Evolutionary conservation across 2,113 vertebrate species (phyloP).

Genomic region (Sebastes fasciatus): DNA sequence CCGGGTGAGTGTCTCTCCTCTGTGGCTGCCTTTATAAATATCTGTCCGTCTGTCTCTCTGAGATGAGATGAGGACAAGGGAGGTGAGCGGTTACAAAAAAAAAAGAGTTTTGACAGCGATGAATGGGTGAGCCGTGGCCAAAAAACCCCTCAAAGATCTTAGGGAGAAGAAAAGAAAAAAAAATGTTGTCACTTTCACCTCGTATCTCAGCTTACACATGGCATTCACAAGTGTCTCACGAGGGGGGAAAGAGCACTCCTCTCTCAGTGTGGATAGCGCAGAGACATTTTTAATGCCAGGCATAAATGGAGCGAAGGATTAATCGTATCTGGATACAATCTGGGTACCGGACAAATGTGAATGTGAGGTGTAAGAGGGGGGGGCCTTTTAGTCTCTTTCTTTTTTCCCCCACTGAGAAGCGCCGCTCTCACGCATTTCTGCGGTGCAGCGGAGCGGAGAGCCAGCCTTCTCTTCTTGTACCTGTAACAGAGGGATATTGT

Average conservation of each 20-base stretch:
- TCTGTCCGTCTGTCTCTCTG: constrained; percentile 3
- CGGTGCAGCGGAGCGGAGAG: constrained; percentile 59
- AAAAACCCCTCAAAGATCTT: constrained; percentile 1
- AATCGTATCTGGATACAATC: constrained; percentile 53
- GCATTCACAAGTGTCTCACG: constrained; percentile 28
- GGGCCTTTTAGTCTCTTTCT: background rate
- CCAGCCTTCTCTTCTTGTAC: constrained; percentile 38
- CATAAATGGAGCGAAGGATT: constrained; percentile 47
- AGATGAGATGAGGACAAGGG: constrained; percentile 24
- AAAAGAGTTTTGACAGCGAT: constrained; percentile 16
- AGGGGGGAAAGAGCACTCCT: constrained; percentile 17
- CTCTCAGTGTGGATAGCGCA: background rate
- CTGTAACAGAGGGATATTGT: constrained; percentile 72
- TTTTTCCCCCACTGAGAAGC: constrained; percentile 17
- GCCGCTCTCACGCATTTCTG: constrained; percentile 56
- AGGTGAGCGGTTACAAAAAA: constrained; percentile 14
- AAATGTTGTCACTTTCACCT: constrained; percentile 6
- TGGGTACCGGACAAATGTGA: constrained; percentile 53
- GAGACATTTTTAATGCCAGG: constrained; percentile 39
- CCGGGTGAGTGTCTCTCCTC: constrained; percentile 6
- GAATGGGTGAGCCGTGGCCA: background rate
- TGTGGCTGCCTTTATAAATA: constrained; percentile 12
- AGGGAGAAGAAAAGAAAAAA: background rate
- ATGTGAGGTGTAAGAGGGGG: constrained; percentile 33
- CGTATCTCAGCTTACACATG: constrained; percentile 41